Evolutionary conservation across 2,113 vertebrate genomes (phyloP), one percentile per base, ranked within the genome.

Genomic region (Synodontis membranacea): DNA sequence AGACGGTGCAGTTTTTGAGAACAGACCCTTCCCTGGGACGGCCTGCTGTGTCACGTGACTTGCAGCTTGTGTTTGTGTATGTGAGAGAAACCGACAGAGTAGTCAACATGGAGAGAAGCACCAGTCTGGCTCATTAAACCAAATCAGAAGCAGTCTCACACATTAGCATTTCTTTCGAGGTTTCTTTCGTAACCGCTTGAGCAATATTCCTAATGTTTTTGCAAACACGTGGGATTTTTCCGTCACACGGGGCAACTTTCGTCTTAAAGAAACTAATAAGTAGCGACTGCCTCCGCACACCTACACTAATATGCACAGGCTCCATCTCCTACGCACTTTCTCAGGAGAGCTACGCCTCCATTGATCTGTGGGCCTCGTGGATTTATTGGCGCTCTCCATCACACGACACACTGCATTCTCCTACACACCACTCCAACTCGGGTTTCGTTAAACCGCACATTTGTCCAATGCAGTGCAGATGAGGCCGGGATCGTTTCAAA

Each of bases 291-390:
- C 9, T 48, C 19, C 70, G n/a, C 42, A 48, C 42, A 2, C 42
- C 44, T 78, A 48, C 46, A 42, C 54, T 58, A 25, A 56, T 15
- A n/a, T 23, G 62, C 56, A 60, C 56, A 64, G 50, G 17, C 50
- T 56, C 76, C 9, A 54, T n/a, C 81, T 88, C 52, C 60, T 39
- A 62, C 56, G 46, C 60, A 48, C 74, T 10, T 15, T 48, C 80
- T 70, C 75, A 7, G 37, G 82, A 75, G 54, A 78, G 54, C 50
- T 62, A 44, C 25, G 34, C 44, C 44, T 39, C 25, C 2, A 89
- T 89, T 54, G 88, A 86, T 86, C 82, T 54, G 64, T 56, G 46
- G 50, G 31, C 39, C 68, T 46, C 58, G 23, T 56, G 70, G 25
- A 31, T 84, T 84, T 75, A 84, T 44, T 50, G 42, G 50, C 12